A percentile compares a stretch with the other conserved stretches of the same genome.
Conservation (phyloP, 2,797 vertebrate genomes). For the Momotus momota region DNA sequence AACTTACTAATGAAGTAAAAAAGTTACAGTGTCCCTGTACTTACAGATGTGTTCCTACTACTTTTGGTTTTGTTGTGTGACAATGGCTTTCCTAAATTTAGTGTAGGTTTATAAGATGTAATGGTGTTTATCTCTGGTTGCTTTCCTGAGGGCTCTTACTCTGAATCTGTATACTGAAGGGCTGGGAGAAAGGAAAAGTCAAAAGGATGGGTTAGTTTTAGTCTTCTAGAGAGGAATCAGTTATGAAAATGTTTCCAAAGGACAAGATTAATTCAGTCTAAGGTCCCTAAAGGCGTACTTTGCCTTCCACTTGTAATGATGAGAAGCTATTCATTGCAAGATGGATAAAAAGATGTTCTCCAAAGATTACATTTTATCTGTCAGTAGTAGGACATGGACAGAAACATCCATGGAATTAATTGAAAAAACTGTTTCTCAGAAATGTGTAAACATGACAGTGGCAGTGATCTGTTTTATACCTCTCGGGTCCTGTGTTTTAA, state of each 20-base stretch:
- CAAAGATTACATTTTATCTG: slow-evolving; percentile 37
- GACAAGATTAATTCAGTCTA: slow-evolving; percentile 6
- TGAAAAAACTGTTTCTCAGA: slow-evolving; percentile 36
- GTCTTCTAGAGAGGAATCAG: not conserved
- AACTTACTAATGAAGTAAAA: not conserved
- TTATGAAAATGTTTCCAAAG: slow-evolving; percentile 29
- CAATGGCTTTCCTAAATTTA: not conserved
- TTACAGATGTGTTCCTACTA: not conserved
- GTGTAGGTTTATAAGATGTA: not conserved
- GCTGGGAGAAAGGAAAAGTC: not conserved
- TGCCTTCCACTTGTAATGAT: slow-evolving; percentile 8
- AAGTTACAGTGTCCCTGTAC: not conserved
- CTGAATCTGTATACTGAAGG: not conserved
- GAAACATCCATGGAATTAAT: slow-evolving; percentile 52
- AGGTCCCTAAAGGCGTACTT: not conserved
- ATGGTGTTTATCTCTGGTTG: not conserved
- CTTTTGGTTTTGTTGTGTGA: not conserved
- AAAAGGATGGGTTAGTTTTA: not conserved
- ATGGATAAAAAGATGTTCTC: slow-evolving; percentile 42
- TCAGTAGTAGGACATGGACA: not conserved
- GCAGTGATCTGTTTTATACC: slow-evolving; percentile 41
- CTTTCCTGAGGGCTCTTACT: not conserved
- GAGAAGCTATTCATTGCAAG: not conserved
- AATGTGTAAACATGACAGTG: slow-evolving; percentile 58
- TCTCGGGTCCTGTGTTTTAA: slow-evolving; percentile 55